Evolutionary conservation across 2,797 vertebrate genomes (phyloP), one percentile per base, ranked within the genome.

Genomic region (Anas flavirostris): DNA sequence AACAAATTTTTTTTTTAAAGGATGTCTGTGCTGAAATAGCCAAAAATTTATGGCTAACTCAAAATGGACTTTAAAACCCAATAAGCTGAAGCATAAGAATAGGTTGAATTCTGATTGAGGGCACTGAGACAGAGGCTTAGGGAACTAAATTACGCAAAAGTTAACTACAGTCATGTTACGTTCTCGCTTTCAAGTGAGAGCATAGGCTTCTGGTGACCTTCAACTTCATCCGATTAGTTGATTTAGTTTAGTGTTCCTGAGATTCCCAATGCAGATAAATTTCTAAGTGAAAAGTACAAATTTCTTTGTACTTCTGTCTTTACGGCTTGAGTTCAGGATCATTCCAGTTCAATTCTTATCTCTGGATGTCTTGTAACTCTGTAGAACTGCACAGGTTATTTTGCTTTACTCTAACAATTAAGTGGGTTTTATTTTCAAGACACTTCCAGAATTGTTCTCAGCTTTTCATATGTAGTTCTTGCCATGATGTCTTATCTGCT

Each of bases 341-440:
- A 3, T 82, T 85, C 63, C 8, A 33, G 13, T 76, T 87, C 7
- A 68, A 0, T 69, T 84, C 28, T 75, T 60, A 22, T 7, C 15
- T 86, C 70, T 0, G 1, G 10, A 33, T 59, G 1, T n/a, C 18
- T 29, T 5, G 8, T 56, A 18, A 4, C 17, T 68, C 39, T 64
- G 10, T 23, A 58, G 76, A 43, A 12, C 18, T 53, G 7, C 39
- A 82, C 19, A 56, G 16, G 6, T 64, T 72, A 16, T 8, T 63
- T 63, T n/a, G 26, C 7, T 56, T 67, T 59, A 15, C 12, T 82
- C 53, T 22, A 44, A 52, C 8, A 82, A 39, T 19, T 62, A 59
- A 68, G n/a, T 74, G 23, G 19, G 1, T 31, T 80, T 53, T 79
- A 33, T 18, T 58, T 60, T 35, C 58, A 67, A 37, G 31, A 78